phyloP scores from a whole-genome alignment of 1,140 invertebrate genomes.

The Drosophila dunni region DNA sequence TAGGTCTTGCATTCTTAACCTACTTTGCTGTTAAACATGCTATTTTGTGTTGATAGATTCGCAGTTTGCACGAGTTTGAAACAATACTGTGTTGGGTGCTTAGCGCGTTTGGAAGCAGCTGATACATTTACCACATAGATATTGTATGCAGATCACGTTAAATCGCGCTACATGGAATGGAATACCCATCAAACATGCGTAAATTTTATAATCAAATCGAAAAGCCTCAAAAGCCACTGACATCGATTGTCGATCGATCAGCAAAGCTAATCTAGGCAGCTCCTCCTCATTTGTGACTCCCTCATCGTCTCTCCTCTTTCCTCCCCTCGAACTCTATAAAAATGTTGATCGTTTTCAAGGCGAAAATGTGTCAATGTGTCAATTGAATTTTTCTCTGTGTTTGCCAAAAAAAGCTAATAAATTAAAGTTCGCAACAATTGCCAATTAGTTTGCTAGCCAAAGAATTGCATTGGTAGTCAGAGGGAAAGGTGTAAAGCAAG shows the following conservation, averaged over 20 bases:
- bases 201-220: conserved; percentile 79
- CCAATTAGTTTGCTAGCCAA: conserved; percentile 49
- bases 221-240: conserved; percentile 28
- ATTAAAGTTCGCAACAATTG: conserved; percentile 54
- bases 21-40: conserved; percentile 3
- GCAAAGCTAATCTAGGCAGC: conserved; percentile 17
- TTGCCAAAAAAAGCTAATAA: conserved; percentile 53
- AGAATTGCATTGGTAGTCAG: conserved; percentile 24
- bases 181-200: conserved; percentile 72
- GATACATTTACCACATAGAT: conserved; percentile 2
- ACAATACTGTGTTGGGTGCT: conserved; percentile 16
- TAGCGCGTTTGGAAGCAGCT: conserved; percentile 2
- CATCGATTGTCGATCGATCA: conserved; percentile 52
- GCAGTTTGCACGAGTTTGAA: conserved; percentile 19
- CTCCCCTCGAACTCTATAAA: background rate
- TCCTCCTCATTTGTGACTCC: background rate
- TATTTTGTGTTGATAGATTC: conserved; percentile 3
- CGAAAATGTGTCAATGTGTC: conserved; percentile 81
- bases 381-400: conserved; percentile 55
- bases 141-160: conserved; percentile 60
- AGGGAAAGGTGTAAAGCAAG: background rate
- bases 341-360: conserved; percentile 52
- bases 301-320: too few species aligned
- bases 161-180: conserved; percentile 28
- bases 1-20: conserved; percentile 19